Conservation (phyloP, 2,797 vertebrate genomes). For the Neopelma chrysocephalum region DNA sequence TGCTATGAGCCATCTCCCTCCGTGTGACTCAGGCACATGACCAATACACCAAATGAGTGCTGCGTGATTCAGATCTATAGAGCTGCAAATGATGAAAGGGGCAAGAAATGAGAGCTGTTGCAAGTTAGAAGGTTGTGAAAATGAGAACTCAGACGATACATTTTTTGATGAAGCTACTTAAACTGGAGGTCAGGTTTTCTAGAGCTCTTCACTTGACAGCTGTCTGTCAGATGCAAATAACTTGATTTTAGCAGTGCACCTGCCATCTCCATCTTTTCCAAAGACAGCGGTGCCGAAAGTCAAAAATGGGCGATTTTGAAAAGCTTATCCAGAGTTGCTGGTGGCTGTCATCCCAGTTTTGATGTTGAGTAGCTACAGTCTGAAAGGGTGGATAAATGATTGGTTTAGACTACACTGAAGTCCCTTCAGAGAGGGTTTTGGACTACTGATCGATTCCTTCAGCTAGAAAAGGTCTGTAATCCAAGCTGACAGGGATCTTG, state of each 20-base stretch:
- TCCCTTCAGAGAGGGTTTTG: background rate
- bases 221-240: background rate
- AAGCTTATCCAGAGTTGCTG: background rate
- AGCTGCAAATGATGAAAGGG: background rate
- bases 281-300: conserved; percentile 7
- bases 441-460: background rate
- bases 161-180: background rate
- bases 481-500: background rate
- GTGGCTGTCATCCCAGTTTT: conserved; percentile 32
- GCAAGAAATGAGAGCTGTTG: background rate
- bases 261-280: background rate
- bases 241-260: conserved; percentile 7
- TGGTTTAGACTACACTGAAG: background rate
- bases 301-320: conserved; percentile 3
- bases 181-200: background rate
- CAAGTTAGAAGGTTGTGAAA: background rate
- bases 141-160: background rate
- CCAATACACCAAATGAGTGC: background rate
- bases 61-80: background rate
- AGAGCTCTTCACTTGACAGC: conserved; percentile 9
- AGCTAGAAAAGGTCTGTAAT: background rate
- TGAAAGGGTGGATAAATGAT: background rate
- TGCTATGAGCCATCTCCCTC: background rate
- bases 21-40: background rate
- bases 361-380: background rate